These are phyloP conservation scores for Pimpla rufipes DNA, from an alignment of 2,888 invertebrate species.

Conservation along the genomic window DNA sequence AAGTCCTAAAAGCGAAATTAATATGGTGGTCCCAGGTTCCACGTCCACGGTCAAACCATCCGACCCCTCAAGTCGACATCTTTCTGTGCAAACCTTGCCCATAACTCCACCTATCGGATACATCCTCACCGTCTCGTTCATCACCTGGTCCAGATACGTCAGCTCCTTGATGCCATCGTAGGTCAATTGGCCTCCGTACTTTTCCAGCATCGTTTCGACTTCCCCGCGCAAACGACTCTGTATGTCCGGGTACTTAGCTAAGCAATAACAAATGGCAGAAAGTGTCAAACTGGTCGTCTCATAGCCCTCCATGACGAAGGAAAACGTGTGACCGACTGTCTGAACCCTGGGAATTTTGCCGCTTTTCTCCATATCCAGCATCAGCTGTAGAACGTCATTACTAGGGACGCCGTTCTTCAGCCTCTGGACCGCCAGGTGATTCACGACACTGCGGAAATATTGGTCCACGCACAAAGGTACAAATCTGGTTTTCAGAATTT, in stretches of 20 bases:
- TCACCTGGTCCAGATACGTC: conserved; percentile 86
- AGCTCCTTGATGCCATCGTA: conserved; percentile 85
- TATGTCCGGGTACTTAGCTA: conserved; percentile 84
- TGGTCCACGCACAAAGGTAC: conserved; percentile 60
- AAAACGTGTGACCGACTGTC: conserved; percentile 85
- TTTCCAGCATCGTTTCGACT: conserved; percentile 80
- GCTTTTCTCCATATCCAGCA: conserved; percentile 79
- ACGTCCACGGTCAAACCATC: conserved; percentile 73
- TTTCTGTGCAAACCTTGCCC: conserved; percentile 70
- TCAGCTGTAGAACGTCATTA: conserved; percentile 85
- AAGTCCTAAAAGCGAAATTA: conserved; percentile 67
- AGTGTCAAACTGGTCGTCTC: conserved; percentile 86
- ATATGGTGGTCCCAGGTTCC: conserved; percentile 68
- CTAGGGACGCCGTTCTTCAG: conserved; percentile 55
- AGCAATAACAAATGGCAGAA: conserved; percentile 84
- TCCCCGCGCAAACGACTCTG: conserved; percentile 85
- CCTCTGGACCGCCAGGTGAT: conserved; percentile 64
- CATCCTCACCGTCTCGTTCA: conserved; percentile 74
- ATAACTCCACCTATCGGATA: conserved; percentile 56
- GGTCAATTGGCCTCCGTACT: conserved; percentile 81
- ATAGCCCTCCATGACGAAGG: conserved; percentile 86
- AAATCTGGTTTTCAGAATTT: conserved; percentile 51
- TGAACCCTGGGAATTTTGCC: conserved; percentile 73
- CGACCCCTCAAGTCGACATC: conserved; percentile 67
- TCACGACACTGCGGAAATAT: conserved; percentile 67